phyloP scores from a whole-genome alignment of 2,797 vertebrate species.

The Psittacula echo region DNA sequence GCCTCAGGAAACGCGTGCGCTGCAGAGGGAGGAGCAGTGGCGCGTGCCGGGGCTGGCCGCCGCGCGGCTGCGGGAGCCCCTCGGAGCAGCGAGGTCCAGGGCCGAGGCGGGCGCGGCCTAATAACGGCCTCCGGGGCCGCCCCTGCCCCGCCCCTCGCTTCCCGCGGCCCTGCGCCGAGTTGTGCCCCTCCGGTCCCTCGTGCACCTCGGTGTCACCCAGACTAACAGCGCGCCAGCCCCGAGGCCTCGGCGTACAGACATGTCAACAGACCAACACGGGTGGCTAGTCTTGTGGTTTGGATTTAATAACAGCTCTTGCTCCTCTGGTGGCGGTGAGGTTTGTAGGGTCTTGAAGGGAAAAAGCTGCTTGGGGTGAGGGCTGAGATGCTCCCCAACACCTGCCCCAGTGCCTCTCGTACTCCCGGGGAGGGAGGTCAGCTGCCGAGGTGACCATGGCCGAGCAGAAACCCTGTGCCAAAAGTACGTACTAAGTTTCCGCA shows the following conservation, averaged over 20 bases:
- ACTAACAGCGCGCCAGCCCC: background rate
- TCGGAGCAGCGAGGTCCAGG: accelerated
- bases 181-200: background rate
- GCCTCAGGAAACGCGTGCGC: background rate
- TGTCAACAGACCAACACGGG: background rate
- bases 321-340: background rate
- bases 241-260: accelerated
- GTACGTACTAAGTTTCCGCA: background rate
- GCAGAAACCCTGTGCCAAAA: background rate
- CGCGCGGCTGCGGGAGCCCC: background rate
- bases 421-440: background rate
- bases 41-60: no score
- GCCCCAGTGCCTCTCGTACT: accelerated
- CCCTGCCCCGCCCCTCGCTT: background rate
- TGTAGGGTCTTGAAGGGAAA: background rate
- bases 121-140: background rate
- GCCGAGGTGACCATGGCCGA: background rate
- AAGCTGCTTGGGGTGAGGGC: background rate
- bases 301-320: no score
- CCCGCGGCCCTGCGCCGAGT: background rate
- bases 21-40: accelerated
- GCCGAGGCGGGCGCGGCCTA: accelerated
- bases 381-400: no score
- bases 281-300: no score
- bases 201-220: background rate